Percentiles rank a stretch among this genome's conserved stretches.
Conservation (phyloP, 2,797 vertebrate genomes). For the Dicrostonyx torquatus region DNA sequence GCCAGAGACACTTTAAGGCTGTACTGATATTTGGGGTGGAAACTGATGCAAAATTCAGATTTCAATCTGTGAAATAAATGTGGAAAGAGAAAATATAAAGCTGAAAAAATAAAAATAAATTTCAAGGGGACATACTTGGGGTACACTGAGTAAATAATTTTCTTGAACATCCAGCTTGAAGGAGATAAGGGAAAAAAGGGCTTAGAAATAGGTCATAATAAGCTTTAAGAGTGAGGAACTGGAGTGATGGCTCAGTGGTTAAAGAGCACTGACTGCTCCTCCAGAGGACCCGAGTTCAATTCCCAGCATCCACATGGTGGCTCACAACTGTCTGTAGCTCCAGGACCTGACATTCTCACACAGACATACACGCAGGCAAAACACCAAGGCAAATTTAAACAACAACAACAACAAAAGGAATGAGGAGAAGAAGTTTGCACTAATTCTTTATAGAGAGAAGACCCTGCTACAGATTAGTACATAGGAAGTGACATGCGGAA, state of each 20-base stretch:
- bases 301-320: too few species aligned
- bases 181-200: not conserved
- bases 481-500: not conserved
- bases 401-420: too few species aligned
- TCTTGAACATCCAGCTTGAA: not conserved
- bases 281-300: too few species aligned
- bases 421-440: not conserved
- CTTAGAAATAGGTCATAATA: not conserved
- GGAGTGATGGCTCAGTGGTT: too few species aligned
- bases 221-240: not conserved
- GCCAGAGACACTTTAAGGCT: not conserved
- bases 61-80: not conserved
- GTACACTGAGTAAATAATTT: not conserved
- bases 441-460: not conserved
- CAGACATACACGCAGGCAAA: too few species aligned
- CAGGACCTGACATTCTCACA: too few species aligned
- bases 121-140: not conserved
- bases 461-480: not conserved
- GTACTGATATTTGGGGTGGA: not conserved
- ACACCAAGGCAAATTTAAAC: too few species aligned
- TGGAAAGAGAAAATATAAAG: not conserved
- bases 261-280: too few species aligned
- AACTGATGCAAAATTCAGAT: not conserved
- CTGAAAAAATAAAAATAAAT: not conserved
- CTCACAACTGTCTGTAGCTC: too few species aligned